Percentiles rank a stretch among this genome's conserved stretches.
Evolutionary conservation across 1,140 invertebrate genomes (phyloP).

Genomic region (Mercenaria mercenaria): DNA sequence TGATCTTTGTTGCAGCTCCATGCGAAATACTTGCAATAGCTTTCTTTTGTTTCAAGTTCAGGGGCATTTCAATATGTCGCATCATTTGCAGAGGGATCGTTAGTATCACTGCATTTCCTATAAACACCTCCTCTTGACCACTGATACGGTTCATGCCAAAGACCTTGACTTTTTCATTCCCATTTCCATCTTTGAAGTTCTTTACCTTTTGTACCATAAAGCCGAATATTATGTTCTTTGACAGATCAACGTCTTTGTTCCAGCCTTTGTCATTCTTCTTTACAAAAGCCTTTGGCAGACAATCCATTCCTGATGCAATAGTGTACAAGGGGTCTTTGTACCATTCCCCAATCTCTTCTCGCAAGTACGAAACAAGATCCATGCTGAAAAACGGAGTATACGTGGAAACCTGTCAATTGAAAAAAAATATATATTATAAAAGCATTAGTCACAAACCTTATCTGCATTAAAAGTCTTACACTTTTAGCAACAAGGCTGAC

Average conservation of each 20-base stretch:
- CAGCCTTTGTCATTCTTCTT: conserved; percentile 39
- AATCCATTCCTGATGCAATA: conserved; percentile 64
- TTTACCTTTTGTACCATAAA: conserved; percentile 51
- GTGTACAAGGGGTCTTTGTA: conserved; percentile 60
- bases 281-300: conserved; percentile 58
- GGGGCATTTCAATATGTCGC: conserved; percentile 55
- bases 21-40: conserved; percentile 58
- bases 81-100: conserved; percentile 66
- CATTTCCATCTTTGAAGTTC: background rate
- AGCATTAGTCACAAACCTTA: too few relatives aligned
- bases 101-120: conserved; percentile 63
- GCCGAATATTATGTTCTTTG: conserved; percentile 40
- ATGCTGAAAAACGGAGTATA: conserved; percentile 36
- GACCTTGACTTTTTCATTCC: background rate
- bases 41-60: background rate
- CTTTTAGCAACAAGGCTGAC: too few relatives aligned
- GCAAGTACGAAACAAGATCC: conserved; percentile 47
- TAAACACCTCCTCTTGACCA: background rate
- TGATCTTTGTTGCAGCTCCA: conserved; percentile 60
- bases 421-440: too few relatives aligned
- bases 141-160: background rate
- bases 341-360: conserved; percentile 63
- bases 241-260: conserved; percentile 62
- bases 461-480: too few relatives aligned
- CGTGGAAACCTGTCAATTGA: conserved; percentile 39